Percentiles rank a stretch among this genome's conserved stretches.
Conservation (phyloP, 2,113 vertebrate species). For the Trogon surrucura region DNA sequence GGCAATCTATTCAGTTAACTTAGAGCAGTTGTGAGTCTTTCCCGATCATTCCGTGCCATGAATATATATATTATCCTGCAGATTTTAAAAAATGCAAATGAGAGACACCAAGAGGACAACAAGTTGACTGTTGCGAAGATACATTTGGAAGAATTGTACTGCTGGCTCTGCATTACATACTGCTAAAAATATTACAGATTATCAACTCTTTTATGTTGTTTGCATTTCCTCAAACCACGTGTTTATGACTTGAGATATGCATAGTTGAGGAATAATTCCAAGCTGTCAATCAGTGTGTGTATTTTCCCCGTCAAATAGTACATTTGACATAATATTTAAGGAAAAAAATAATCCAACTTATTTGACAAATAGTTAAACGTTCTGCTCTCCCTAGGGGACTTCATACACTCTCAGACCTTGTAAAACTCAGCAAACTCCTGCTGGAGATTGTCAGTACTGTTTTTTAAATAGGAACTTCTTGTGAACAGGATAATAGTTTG, state of each 20-base stretch:
- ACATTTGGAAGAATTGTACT: background rate
- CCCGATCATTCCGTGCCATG: background rate
- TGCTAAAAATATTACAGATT: background rate
- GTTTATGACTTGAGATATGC: constrained; percentile 10
- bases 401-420: background rate
- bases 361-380: background rate
- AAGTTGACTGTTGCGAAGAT: background rate
- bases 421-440: background rate
- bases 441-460: background rate
- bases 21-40: background rate
- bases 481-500: background rate
- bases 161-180: background rate
- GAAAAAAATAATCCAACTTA: background rate
- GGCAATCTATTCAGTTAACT: background rate
- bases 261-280: background rate
- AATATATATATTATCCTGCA: background rate
- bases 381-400: background rate
- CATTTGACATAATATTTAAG: background rate
- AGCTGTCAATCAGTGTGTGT: background rate
- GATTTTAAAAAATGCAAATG: background rate
- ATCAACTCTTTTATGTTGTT: background rate
- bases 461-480: background rate
- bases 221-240: background rate
- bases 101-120: background rate
- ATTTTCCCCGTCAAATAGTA: background rate